phyloP scores from a whole-genome alignment of 2,797 vertebrate genomes.

The Enteromius radiatus region DNA sequence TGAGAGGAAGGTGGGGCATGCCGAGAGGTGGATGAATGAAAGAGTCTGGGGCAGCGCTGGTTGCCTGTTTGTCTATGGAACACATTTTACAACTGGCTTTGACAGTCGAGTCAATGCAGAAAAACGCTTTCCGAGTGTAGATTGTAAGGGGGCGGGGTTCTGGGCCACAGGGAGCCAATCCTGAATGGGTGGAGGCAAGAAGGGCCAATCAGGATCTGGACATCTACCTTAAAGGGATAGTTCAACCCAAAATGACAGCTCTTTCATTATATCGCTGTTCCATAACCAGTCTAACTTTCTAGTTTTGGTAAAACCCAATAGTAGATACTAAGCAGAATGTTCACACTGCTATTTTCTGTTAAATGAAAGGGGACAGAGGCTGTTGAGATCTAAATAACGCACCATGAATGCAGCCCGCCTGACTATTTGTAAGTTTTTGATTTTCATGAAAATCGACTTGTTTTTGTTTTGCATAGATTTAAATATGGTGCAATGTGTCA shows the following conservation, averaged over 20 bases:
- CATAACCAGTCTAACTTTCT: background rate
- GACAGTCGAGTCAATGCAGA: slow-evolving; percentile 82
- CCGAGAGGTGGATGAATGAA: slow-evolving; percentile 69
- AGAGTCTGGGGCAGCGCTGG: slow-evolving; percentile 89
- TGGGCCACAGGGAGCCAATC: slow-evolving; percentile 10
- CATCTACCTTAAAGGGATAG: slow-evolving; percentile 4
- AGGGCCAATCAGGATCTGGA: slow-evolving; percentile 43
- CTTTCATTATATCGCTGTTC: background rate
- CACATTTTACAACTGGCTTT: slow-evolving; percentile 82
- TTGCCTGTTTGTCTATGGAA: slow-evolving; percentile 99
- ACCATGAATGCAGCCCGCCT: background rate
- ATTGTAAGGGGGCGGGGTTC: background rate
- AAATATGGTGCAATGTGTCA: background rate
- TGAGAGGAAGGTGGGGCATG: slow-evolving; percentile 71
- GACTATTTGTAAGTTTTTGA: background rate
- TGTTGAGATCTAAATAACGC: background rate
- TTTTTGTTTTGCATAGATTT: background rate
- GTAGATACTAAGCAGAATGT: background rate
- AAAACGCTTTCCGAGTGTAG: slow-evolving; percentile 70
- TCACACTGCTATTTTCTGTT: background rate
- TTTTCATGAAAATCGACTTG: background rate
- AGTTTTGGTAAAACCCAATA: background rate
- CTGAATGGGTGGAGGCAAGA: background rate
- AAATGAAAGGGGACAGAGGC: background rate
- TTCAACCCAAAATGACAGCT: background rate